Evolutionary conservation across 2,113 vertebrate genomes (phyloP), one percentile per base, ranked within the genome.

Genomic region (Nibea albiflora): DNA sequence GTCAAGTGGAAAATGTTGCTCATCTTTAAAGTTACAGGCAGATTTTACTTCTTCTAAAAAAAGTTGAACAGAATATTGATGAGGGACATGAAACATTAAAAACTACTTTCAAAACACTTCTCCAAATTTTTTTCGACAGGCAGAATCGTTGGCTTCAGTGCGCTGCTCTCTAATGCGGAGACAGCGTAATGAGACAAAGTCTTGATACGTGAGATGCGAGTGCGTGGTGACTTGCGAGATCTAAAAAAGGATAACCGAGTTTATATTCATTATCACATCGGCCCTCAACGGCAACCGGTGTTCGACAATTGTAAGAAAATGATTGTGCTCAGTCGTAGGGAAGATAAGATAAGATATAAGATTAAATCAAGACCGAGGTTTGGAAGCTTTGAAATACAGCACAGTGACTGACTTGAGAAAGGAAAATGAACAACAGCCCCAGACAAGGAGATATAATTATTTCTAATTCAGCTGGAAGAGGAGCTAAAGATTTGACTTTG

Each of bases 251-350:
- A 42, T 35, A 72, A 62, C 9, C 11, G 15, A 47, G 35, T 61
- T 74, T n/a, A 54, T 52, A 86, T 49, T 26, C 62, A 67, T 72
- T 2, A 74, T 10, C 46, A 22, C 1, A 16, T 42, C 67, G 53
- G 68, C 56, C 54, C 42, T 54, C 76, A 67, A 61, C 50, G 67
- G 42, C 28, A 68, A 28, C 56, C 49, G 61, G 46, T 19, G n/a
- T 68, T 22, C 63, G 49, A 67, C 85, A 74, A 57, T 63, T 35
- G 61, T 66, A 26, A 70, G 62, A 88, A 84, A 90, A 82, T 78
- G 64, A 76, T 69, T 76, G 6, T 46, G 1, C 62, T 83, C 63
- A 56, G 58, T 83, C 60, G 52, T 44, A 15, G 77, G 31, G 70
- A 83, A 47, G 56, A 63, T 26, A 28, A 72, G 79, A n/a, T n/a